Conservation (phyloP, 2,113 vertebrate species). For the Tenrec ecaudatus region DNA sequence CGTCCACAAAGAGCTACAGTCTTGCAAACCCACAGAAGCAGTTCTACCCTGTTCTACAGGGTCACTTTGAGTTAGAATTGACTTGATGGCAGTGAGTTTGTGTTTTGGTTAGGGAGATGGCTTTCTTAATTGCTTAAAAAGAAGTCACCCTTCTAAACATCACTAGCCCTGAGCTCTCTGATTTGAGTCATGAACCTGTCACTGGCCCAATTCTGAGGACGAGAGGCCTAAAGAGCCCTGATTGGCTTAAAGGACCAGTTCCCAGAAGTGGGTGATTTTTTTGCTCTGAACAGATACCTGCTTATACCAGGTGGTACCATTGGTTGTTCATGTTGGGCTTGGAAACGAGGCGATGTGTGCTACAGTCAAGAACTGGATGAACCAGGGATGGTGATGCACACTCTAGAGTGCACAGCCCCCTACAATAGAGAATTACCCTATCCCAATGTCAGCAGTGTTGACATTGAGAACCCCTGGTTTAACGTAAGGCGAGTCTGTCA, state of each 20-base stretch:
- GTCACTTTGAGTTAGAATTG: too few relatives aligned
- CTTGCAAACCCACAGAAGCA: too few relatives aligned
- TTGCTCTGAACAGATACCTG: background rate
- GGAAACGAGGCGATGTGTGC: too few relatives aligned
- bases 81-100: too few relatives aligned
- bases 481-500: background rate
- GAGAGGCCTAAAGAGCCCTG: background rate
- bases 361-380: background rate
- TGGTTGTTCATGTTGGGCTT: too few relatives aligned
- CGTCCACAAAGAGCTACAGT: too few relatives aligned
- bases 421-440: background rate
- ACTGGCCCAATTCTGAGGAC: background rate
- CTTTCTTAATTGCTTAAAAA: background rate
- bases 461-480: background rate
- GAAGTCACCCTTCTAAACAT: background rate
- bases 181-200: background rate
- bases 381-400: too few relatives aligned
- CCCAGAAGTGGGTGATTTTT: background rate
- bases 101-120: too few relatives aligned
- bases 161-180: background rate
- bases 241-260: background rate
- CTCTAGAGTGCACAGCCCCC: background rate
- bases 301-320: background rate
- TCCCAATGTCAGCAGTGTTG: background rate
- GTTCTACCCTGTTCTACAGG: too few relatives aligned